These are phyloP conservation scores for Rhadinocentrus ornatus DNA, from an alignment of 2,797 vertebrate genomes.

Conservation along the genomic window DNA sequence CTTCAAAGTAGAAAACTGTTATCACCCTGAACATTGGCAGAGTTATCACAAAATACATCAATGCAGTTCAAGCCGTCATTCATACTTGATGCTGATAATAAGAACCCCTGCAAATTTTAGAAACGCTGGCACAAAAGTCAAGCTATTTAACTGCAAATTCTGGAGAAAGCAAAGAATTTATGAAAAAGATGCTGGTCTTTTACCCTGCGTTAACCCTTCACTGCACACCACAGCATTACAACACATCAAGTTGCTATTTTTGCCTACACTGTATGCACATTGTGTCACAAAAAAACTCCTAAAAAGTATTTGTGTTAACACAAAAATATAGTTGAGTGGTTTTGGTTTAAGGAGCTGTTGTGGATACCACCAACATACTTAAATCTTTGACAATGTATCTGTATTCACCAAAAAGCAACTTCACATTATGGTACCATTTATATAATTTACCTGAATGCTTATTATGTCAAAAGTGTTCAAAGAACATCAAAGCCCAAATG, in stretches of 20 bases:
- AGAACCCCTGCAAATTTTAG: conserved; percentile 62
- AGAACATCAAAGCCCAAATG: conserved; percentile 47
- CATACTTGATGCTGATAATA: conserved; percentile 43
- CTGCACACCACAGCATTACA: conserved; percentile 62
- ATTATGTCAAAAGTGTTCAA: conserved; percentile 47
- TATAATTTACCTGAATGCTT: conserved; percentile 63
- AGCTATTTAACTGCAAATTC: conserved; percentile 51
- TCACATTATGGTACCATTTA: conserved; percentile 64
- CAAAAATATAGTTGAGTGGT: conserved; percentile 44
- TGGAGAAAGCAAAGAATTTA: conserved; percentile 29
- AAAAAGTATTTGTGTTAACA: conserved; percentile 52
- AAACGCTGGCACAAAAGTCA: conserved; percentile 65
- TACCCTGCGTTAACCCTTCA: conserved; percentile 75
- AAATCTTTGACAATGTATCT: conserved; percentile 56
- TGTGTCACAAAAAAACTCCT: conserved; percentile 66
- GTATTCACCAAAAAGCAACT: conserved; percentile 69
- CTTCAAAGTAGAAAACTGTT: conserved; percentile 38
- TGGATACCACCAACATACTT: conserved; percentile 53
- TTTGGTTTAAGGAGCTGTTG: conserved; percentile 39
- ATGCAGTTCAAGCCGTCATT: conserved; percentile 44
- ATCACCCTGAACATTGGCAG: conserved; percentile 9
- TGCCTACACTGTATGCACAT: conserved; percentile 66
- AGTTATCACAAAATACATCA: conserved; percentile 64
- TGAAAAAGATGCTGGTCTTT: conserved; percentile 67
- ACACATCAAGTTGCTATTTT: conserved; percentile 59